Evolutionary conservation across 2,797 vertebrate genomes (phyloP).

Genomic region (Enteromius argenteus): DNA sequence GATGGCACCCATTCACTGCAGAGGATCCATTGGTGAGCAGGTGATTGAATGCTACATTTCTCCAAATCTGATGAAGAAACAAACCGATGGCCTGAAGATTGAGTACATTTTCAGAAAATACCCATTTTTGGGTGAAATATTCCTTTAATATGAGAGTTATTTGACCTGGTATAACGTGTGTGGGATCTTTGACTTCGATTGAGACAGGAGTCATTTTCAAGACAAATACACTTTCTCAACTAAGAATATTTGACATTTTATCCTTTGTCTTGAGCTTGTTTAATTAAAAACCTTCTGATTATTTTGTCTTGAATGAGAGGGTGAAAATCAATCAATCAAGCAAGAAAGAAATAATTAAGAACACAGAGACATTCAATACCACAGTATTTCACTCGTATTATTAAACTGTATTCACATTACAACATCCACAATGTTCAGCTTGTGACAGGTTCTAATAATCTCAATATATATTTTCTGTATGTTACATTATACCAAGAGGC

Average conservation of each 20-base stretch:
- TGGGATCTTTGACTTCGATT: not conserved
- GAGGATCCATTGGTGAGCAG: not conserved
- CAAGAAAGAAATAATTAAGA: slow-evolving; percentile 19
- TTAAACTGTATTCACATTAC: slow-evolving; percentile 93
- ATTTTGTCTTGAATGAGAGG: not conserved
- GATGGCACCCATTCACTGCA: not conserved
- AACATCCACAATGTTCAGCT: slow-evolving; percentile 92
- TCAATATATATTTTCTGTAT: slow-evolving; percentile 92
- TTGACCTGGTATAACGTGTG: not conserved
- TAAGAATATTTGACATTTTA: not conserved
- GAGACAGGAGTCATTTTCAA: not conserved
- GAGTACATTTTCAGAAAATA: not conserved
- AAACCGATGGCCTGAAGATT: not conserved
- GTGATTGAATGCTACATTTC: not conserved
- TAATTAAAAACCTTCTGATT: not conserved
- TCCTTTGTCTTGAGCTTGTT: not conserved
- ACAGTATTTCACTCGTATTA: slow-evolving; percentile 92
- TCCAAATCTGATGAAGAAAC: not conserved
- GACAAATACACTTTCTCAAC: not conserved
- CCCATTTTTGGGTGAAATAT: not conserved
- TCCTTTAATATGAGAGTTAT: not conserved
- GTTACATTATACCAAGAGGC: slow-evolving; percentile 97
- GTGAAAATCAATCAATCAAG: not conserved
- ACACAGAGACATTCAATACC: slow-evolving; percentile 77
- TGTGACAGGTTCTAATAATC: slow-evolving; percentile 92